These are phyloP conservation scores for Terrapene triunguis DNA, from an alignment of 2,113 vertebrate species.

Conservation along the genomic window DNA sequence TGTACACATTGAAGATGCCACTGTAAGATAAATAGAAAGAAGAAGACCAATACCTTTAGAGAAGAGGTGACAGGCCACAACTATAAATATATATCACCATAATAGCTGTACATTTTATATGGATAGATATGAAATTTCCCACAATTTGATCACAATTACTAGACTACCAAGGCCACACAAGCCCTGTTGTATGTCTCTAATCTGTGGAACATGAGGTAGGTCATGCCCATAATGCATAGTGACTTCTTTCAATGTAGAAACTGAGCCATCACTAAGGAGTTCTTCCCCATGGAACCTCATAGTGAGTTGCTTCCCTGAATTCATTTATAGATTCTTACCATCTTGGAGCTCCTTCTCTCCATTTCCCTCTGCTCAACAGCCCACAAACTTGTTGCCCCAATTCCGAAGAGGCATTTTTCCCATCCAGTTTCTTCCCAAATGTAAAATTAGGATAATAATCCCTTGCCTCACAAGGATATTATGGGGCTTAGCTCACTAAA, in stretches of 20 bases:
- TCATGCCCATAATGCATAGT: neutral
- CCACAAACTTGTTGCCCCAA: neutral
- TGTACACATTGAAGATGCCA: neutral
- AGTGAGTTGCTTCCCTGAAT: neutral
- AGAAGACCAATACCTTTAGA: neutral
- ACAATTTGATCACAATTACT: neutral
- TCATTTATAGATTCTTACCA: neutral
- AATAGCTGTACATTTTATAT: accelerated
- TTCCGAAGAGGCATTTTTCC: neutral
- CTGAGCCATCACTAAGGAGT: neutral
- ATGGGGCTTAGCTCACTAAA: neutral
- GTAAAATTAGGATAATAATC: neutral
- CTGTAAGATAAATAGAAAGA: neutral
- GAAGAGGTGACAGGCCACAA: neutral
- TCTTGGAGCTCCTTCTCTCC: neutral
- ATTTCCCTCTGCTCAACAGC: neutral
- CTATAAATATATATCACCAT: neutral
- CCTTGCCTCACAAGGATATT: accelerated
- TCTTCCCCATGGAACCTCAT: neutral
- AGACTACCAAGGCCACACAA: accelerated
- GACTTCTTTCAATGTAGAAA: neutral
- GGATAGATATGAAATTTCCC: neutral
- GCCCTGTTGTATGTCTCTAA: neutral
- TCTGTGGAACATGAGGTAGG: neutral
- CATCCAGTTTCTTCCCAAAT: neutral